Evolutionary conservation across 64 coral and sea anemone genomes (phyloP).

Genomic region (Montipora efflorescens): DNA sequence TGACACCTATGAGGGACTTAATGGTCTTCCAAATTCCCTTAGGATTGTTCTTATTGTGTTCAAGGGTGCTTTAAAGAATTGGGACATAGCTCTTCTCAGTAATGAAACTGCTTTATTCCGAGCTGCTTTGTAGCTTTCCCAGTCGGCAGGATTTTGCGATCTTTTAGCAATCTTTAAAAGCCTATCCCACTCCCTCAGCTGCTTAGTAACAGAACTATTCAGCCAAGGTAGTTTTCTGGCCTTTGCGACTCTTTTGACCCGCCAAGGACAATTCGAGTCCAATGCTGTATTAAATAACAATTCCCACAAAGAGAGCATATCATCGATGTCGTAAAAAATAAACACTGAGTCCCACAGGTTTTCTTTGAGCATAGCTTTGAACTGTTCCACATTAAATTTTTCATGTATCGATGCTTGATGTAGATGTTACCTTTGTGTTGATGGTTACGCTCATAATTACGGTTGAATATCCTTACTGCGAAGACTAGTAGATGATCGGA

Average conservation of each 20-base stretch:
- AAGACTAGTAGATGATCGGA: background rate
- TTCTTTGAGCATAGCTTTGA: background rate
- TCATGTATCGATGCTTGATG: background rate
- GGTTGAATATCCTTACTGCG: background rate
- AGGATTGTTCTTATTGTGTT: slow-evolving; percentile 44
- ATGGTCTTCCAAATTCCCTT: slow-evolving; percentile 66
- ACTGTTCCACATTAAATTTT: background rate
- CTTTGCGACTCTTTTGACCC: background rate
- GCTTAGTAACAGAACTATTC: background rate
- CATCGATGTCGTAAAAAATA: slow-evolving; percentile 57
- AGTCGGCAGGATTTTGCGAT: slow-evolving; percentile 22
- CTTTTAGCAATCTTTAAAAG: slow-evolving; percentile 27
- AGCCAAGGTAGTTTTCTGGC: background rate
- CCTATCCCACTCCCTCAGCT: slow-evolving; percentile 6
- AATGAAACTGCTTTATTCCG: slow-evolving; percentile 45
- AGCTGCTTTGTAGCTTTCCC: slow-evolving; percentile 9
- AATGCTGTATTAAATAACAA: slow-evolving; percentile 14
- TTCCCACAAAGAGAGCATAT: slow-evolving; percentile 34
- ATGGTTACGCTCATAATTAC: background rate
- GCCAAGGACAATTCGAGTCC: slow-evolving; percentile 2
- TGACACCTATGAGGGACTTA: slow-evolving; percentile 8
- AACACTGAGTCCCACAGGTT: slow-evolving; percentile 37
- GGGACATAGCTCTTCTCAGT: slow-evolving; percentile 25
- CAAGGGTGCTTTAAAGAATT: slow-evolving; percentile 30
- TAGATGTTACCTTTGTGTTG: background rate